Evolutionary conservation across 2,113 vertebrate genomes (phyloP).

Genomic region (Arenaria interpres): DNA sequence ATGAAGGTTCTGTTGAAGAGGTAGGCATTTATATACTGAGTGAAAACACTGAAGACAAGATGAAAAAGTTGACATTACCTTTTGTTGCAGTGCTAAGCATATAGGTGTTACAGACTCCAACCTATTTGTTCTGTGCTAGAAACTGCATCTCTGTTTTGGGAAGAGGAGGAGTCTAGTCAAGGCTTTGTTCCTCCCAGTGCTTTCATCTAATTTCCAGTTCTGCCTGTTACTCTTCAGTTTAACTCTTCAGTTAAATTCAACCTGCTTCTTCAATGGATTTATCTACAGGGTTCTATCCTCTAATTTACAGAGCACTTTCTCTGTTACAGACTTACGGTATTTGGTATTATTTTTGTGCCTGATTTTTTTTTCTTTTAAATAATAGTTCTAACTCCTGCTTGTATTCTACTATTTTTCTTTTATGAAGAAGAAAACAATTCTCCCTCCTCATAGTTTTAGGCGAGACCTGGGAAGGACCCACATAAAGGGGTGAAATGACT

Average conservation of each 20-base stretch:
- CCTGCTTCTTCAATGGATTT: neutral
- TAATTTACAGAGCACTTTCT: neutral
- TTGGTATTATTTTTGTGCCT: neutral
- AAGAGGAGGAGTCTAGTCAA: neutral
- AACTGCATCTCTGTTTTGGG: neutral
- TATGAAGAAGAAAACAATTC: neutral
- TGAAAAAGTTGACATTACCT: neutral
- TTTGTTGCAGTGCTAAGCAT: neutral
- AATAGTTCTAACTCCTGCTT: neutral
- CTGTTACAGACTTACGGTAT: neutral
- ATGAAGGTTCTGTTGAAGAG: neutral
- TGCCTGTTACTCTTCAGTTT: neutral
- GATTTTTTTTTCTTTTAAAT: neutral
- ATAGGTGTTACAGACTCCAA: accelerated
- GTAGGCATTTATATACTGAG: neutral
- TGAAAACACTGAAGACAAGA: neutral
- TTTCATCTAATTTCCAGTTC: neutral
- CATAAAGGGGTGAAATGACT: neutral
- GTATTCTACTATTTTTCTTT: neutral
- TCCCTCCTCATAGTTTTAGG: neutral
- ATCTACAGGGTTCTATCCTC: neutral
- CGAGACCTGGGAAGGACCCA: neutral
- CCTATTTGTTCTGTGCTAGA: neutral
- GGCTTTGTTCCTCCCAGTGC: neutral
- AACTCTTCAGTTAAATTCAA: neutral